A percentile compares a stretch with the other conserved stretches of the same genome.
These are phyloP conservation scores for Oryzias sinensis DNA, from an alignment of 2,797 vertebrate genomes.

Conservation along the genomic window DNA sequence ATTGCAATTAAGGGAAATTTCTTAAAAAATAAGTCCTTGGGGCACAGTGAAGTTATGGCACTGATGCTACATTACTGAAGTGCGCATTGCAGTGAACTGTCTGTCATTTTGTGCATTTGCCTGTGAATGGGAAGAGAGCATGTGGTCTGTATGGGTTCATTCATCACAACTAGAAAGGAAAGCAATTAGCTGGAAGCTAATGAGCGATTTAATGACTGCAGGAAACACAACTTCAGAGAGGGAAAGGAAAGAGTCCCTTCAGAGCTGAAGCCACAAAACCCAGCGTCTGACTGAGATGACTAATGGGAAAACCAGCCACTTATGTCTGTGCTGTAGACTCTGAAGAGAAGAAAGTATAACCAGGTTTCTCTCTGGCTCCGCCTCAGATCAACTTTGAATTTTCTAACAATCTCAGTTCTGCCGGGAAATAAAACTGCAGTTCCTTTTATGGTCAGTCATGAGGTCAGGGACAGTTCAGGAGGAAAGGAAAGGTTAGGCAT, in stretches of 20 bases:
- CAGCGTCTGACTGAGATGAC: slow-evolving; percentile 3
- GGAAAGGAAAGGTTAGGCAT: not conserved
- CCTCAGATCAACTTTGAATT: too few relatives aligned
- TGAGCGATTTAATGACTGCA: slow-evolving; percentile 64
- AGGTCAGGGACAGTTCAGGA: too few relatives aligned
- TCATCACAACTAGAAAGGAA: slow-evolving; percentile 28
- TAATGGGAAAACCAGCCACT: slow-evolving; percentile 14
- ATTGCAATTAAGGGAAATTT: too few relatives aligned
- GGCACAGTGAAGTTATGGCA: too few relatives aligned
- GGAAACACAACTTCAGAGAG: slow-evolving; percentile 35
- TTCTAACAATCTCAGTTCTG: too few relatives aligned
- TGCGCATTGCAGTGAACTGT: not conserved
- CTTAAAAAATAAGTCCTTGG: too few relatives aligned
- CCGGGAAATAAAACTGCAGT: too few relatives aligned
- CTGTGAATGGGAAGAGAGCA: slow-evolving; percentile 12
- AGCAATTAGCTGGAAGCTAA: slow-evolving; percentile 65
- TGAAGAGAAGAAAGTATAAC: slow-evolving; percentile 5
- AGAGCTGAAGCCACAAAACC: slow-evolving; percentile 28
- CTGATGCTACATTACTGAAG: too few relatives aligned
- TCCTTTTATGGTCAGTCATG: too few relatives aligned
- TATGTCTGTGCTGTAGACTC: slow-evolving; percentile 24
- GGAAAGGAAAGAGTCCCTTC: slow-evolving; percentile 35
- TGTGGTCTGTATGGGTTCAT: slow-evolving; percentile 22
- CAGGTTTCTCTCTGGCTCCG: too few relatives aligned
- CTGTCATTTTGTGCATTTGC: not conserved